These are phyloP conservation scores for Epizoanthus illoricatus DNA, from an alignment of 92 coral and sea anemone species.

Conservation along the genomic window DNA sequence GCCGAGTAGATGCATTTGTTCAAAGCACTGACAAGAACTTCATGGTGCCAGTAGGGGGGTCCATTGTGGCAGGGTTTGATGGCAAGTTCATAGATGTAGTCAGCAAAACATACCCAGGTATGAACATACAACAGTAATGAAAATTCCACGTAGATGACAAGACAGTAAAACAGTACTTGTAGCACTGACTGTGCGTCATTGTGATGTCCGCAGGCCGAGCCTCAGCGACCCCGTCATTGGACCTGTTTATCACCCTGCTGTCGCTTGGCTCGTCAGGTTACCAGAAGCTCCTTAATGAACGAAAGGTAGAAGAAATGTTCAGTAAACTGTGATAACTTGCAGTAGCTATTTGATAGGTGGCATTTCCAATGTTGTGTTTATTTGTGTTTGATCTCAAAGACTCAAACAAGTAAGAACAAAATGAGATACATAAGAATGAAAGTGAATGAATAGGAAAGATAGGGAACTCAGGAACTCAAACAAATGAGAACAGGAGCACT, in stretches of 20 bases:
- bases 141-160: no score
- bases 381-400: no score
- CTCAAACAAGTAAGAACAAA: no score
- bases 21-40: conserved; percentile 97
- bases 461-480: no score
- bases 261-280: conserved; percentile 89
- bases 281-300: conserved; percentile 70
- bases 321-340: not conserved
- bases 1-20: conserved; percentile 97
- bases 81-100: conserved; percentile 78
- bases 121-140: not conserved
- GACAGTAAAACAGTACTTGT: not conserved
- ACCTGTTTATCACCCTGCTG: conserved; percentile 86
- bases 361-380: no score
- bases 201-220: conserved; percentile 77
- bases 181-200: not conserved
- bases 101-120: conserved; percentile 95
- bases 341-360: no score
- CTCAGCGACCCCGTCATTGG: conserved; percentile 91
- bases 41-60: conserved; percentile 97
- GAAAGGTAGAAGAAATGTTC: conserved; percentile 63
- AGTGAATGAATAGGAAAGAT: no score
- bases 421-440: no score
- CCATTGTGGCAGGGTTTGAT: conserved; percentile 94
- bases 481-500: no score